phyloP scores from a whole-genome alignment of 1,140 invertebrate genomes.

The Eupristina koningsbergeri region DNA sequence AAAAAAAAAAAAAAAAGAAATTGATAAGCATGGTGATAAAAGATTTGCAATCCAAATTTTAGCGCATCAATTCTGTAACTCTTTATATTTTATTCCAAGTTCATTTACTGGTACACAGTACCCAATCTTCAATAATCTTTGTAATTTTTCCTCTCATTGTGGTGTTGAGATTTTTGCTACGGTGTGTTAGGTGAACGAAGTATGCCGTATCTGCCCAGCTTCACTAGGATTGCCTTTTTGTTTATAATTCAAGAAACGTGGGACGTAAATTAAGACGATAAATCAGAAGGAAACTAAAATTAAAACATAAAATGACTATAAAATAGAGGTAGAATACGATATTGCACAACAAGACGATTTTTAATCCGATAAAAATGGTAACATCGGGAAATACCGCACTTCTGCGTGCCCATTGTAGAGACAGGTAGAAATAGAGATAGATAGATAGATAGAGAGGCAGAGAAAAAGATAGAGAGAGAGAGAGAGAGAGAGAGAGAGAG shows the following conservation, averaged over 20 bases:
- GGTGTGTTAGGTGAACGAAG: slow-evolving; percentile 46
- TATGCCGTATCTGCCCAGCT: neutral
- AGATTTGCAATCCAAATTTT: too few relatives aligned
- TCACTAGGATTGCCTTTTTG: slow-evolving; percentile 42
- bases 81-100: slow-evolving; percentile 40
- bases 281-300: slow-evolving; percentile 38
- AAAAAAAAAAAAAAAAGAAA: too few relatives aligned
- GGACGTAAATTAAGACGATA: slow-evolving; percentile 45
- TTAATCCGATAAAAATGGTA: slow-evolving; percentile 41
- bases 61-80: neutral
- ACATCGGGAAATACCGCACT: slow-evolving; percentile 9
- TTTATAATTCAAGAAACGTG: slow-evolving; percentile 37
- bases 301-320: neutral
- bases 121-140: neutral
- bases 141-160: slow-evolving; percentile 6
- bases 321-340: slow-evolving; percentile 2
- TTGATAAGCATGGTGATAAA: too few relatives aligned
- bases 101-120: slow-evolving; percentile 8
- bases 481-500: neutral
- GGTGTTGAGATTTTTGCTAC: slow-evolving; percentile 3
- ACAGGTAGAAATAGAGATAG: neutral
- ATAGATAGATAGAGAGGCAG: neutral
- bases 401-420: neutral
- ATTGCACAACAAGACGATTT: slow-evolving; percentile 32
- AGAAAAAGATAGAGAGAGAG: neutral